A percentile compares a stretch with the other conserved stretches of the same genome.
These are phyloP conservation scores for Chaetodon auriga DNA, from an alignment of 2,113 vertebrate genomes.

Conservation along the genomic window DNA sequence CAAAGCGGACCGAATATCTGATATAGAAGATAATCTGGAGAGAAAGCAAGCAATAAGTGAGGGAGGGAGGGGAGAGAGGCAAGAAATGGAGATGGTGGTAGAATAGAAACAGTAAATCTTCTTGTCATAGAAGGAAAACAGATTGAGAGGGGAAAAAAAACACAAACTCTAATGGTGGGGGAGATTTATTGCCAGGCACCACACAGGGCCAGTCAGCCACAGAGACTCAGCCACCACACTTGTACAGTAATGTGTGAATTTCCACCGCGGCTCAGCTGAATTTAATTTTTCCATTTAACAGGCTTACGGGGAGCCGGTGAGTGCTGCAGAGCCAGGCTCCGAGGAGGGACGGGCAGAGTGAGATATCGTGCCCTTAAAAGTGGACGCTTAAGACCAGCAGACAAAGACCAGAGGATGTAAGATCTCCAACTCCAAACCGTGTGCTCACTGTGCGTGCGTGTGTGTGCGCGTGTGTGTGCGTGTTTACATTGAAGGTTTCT, in stretches of 20 bases:
- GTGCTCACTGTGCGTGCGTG: neutral
- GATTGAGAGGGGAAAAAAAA: constrained; percentile 3
- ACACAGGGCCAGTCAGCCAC: constrained; percentile 39
- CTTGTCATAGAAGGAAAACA: constrained; percentile 60
- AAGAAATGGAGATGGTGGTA: constrained; percentile 31
- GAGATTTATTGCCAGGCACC: constrained; percentile 51
- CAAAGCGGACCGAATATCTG: constrained; percentile 56
- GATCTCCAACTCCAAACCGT: neutral
- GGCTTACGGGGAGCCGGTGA: constrained; percentile 71
- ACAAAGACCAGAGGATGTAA: neutral
- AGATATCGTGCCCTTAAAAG: constrained; percentile 54
- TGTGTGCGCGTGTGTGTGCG: neutral
- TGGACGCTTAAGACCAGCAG: constrained; percentile 29
- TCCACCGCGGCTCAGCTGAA: constrained; percentile 61
- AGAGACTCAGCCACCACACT: constrained; percentile 50
- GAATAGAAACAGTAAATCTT: constrained; percentile 54
- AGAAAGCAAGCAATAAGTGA: neutral
- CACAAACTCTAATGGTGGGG: constrained; percentile 21
- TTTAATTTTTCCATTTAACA: constrained; percentile 78
- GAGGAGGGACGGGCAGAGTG: constrained; percentile 29
- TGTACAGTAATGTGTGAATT: constrained; percentile 62
- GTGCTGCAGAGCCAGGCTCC: constrained; percentile 33
- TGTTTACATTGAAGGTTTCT: constrained; percentile 78
- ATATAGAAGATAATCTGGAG: constrained; percentile 40
- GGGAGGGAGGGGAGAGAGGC: neutral